Evolutionary conservation across 2,797 vertebrate genomes (phyloP), one percentile per base, ranked within the genome.

Genomic region (Scarus forsteni): DNA sequence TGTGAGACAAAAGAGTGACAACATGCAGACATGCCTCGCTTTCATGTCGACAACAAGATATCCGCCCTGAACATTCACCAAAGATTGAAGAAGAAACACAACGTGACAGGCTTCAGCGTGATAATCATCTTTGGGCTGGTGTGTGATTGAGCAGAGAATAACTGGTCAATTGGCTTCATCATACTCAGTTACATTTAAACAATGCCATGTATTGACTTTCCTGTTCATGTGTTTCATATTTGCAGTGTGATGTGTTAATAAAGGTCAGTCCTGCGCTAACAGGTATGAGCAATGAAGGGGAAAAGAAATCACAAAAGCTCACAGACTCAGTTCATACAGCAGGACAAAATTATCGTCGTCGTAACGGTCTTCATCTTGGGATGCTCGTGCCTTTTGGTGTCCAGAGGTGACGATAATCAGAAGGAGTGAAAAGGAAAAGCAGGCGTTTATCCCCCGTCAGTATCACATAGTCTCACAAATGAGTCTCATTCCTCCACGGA

Each of bases 31-130:
- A 40, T 1, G 54, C 66, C 39, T 10, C 52, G 42, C 50, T 66
- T 77, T 76, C n/a, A 76, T 73, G 62, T 61, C 73, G 49, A 68
- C 54, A 35, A 55, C 64, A 59, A 52, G 3, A 45, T 13, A n/a
- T 69, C 63, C 34, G 65, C 43, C 68, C 46, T 55, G 13, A 42
- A 54, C 57, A 45, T 56, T 59, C 53, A 68, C 48, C 72, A 57
- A 27, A 52, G 36, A 66, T 44, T 53, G 55, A 72, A 56, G 48
- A 34, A 62, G 34, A 75, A 57, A 55, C 2, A 14, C 15, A 52
- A 27, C 69, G 11, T 42, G 61, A 71, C 59, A 60, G 13, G 9
- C 60, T 51, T 16, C 10, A 57, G 62, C 53, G 49, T 51, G 6
- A 54, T 63, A 45, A 46, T 49, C 15, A 6, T 15, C 48, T 57